phyloP scores from a whole-genome alignment of 2,888 invertebrate genomes.

The Strigamia maritima region DNA sequence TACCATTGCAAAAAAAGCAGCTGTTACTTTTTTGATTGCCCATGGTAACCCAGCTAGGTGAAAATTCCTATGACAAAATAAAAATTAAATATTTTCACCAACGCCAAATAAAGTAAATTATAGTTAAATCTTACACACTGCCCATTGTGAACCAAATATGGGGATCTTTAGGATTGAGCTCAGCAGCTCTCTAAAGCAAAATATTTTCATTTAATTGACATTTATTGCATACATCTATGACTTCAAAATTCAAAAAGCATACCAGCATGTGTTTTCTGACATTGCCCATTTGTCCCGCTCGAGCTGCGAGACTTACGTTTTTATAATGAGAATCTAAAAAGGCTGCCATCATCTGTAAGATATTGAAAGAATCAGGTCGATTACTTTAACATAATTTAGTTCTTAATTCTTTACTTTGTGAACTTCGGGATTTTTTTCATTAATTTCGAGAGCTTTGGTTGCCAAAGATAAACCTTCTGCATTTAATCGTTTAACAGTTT shows the following conservation, averaged over 20 bases:
- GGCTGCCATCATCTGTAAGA: constrained; percentile 67
- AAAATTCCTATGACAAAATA: constrained; percentile 60
- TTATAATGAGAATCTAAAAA: constrained; percentile 71
- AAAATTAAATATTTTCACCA: background rate
- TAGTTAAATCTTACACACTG: constrained; percentile 59
- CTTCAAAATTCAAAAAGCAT: constrained; percentile 49
- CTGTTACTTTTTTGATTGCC: constrained; percentile 74
- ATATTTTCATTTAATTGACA: too few relatives aligned
- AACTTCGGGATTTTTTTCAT: constrained; percentile 60
- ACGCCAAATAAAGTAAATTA: background rate
- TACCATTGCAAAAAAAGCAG: constrained; percentile 70
- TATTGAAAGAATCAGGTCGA: constrained; percentile 54
- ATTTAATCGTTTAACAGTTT: constrained; percentile 48
- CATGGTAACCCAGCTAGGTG: constrained; percentile 77
- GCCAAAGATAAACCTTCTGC: constrained; percentile 67
- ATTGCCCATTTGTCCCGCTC: constrained; percentile 66
- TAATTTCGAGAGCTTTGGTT: constrained; percentile 59
- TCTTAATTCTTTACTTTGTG: constrained; percentile 57
- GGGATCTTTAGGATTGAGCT: constrained; percentile 77
- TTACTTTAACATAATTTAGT: background rate
- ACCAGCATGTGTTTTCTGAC: constrained; percentile 76
- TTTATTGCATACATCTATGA: too few relatives aligned
- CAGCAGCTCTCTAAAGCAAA: constrained; percentile 63
- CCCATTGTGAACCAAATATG: constrained; percentile 79
- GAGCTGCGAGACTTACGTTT: constrained; percentile 69